Evolutionary conservation across 2,113 vertebrate species (phyloP).

Genomic region (Neotoma lepida): DNA sequence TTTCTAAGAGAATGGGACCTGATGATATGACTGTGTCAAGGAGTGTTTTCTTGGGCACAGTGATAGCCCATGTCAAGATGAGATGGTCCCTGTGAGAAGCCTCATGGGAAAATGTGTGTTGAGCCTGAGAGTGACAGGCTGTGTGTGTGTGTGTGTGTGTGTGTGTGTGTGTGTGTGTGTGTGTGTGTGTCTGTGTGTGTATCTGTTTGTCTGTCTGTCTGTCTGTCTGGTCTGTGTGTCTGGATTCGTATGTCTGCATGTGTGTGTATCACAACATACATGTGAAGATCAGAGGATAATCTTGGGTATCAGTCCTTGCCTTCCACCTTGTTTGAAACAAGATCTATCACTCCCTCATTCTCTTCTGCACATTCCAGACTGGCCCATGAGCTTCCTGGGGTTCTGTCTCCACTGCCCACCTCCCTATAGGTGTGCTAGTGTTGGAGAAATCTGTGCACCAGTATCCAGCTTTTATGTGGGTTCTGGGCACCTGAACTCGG

Average conservation of each 20-base stretch:
- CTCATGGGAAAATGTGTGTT: background rate
- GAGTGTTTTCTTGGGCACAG: background rate
- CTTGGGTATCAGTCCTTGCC: background rate
- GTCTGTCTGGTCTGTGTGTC: background rate
- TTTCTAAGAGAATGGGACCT: background rate
- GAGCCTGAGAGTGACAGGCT: background rate
- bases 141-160: no score
- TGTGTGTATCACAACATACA: background rate
- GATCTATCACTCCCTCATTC: background rate
- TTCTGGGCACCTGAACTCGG: background rate
- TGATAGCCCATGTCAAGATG: background rate
- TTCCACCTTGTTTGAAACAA: background rate
- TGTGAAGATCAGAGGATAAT: background rate
- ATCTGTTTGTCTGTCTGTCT: no score
- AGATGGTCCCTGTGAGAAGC: background rate
- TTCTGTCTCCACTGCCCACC: background rate
- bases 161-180: background rate
- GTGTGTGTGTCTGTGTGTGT: background rate
- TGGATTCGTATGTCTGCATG: no score
- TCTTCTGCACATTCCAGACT: background rate
- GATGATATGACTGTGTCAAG: background rate
- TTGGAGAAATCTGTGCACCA: background rate
- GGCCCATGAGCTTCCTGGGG: no score
- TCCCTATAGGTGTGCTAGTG: background rate
- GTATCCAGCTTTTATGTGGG: background rate